Evolutionary conservation across 2,888 invertebrate genomes (phyloP), one percentile per base, ranked within the genome.

Genomic region (Hydrotaea cyrtoneurina): DNA sequence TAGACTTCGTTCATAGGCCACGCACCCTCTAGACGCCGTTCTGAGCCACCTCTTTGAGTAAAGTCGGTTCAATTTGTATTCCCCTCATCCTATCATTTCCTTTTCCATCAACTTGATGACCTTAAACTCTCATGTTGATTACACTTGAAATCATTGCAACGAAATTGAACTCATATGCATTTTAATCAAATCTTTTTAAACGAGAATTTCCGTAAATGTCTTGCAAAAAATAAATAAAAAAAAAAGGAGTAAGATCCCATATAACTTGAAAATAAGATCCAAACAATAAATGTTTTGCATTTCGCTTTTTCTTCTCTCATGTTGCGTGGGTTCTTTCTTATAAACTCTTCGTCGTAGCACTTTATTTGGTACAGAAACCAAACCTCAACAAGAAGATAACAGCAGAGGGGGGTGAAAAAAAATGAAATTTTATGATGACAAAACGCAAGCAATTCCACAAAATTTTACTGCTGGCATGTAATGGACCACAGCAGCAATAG

Each of bases 351-450:
- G n/a, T n/a, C n/a, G n/a, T n/a, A n/a, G n/a, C n/a, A n/a, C n/a
- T 31, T 31, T 31, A 4, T 31, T 31, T 7, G 31, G 31, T 31
- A 31, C 3, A 31, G 31, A 73, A 77, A 80, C 21, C 55, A 75
- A 81, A 78, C 55, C 43, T 55, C 72, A 78, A 78, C 23, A 2
- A 66, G 64, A 78, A 69, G 69, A 69, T 66, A 66, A 66, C 66
- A 39, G n/a, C n/a, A n/a, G n/a, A n/a, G 69, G 74, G 31, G 31
- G 31, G 31, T n/a, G n/a, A n/a, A n/a, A 11, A 57, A 57, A 71
- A 76, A 78, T 82, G 74, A 78, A 21, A 85, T 85, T 85, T 85
- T 80, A 82, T 74, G 85, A 85, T 80, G 77, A 80, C 77, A 85
- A 85, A 82, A 82, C 79, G 79, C 76, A 85, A 85, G 77, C 85